Base-by-base conservation (phyloP, 2,797 vertebrate species). In the Sylvilagus floridanus region DNA sequence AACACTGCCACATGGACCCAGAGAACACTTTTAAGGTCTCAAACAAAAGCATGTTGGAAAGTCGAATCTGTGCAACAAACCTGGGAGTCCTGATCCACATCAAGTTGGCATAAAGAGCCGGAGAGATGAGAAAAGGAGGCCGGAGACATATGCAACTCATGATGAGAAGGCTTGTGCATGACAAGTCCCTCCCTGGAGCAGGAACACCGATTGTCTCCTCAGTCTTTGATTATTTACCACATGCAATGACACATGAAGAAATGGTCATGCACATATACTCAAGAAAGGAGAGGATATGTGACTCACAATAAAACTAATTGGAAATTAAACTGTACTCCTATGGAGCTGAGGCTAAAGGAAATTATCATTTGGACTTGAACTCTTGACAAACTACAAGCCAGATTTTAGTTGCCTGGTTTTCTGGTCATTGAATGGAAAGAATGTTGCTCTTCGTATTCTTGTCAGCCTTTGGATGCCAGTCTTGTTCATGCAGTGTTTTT, bases 301-400 rank as follows among this genome's bases (percentile, higher is more conserved):
- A 69, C 28, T 28, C 60, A 11, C 5, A 52, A 8, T n/a, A 57
- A 4, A 24, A 21, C 28, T 78, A 72, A 79, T 42, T 84, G 50
- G 9, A 94, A 88, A 84, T n/a, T 42, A 78, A 94, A 73, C 54
- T 68, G 35, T 47, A 90, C 85, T 88, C 17, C 26, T 63, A 89
- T 57, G 11, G 63, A 81, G 93, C 72, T 71, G 82, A 78, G 9
- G 9, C 5, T 35, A 88, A 37, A 82, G 60, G 21, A 84, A 92
- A 76, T 54, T 4, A 32, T 50, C 24, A 35, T 90, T 96, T 94
- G 83, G 28, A 50, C 69, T 81, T 90, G 26, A 62, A 78, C 32
- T 78, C 47, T 86, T 86, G 71, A 72, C 8, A 66, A 54, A n/a
- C 35, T 42, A 30, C 13, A 68, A 85, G 52, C 19, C 16, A 86